Base-by-base conservation (phyloP, 92 coral and sea anemone genomes). In the Phenganax marumi region DNA sequence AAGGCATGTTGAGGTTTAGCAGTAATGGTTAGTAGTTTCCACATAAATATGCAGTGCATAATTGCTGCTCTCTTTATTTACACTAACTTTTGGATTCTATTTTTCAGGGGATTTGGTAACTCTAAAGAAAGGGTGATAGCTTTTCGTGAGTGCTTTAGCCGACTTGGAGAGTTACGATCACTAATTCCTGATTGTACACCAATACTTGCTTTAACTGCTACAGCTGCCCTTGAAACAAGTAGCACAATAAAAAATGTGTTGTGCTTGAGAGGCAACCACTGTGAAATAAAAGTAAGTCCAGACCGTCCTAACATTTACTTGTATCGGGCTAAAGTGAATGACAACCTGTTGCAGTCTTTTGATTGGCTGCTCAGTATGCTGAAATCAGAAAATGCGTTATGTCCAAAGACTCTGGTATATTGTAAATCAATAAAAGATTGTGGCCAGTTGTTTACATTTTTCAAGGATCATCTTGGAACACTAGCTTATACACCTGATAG, bases 131-230 rank as follows among this genome's bases (percentile, higher is more conserved):
- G 47, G 33, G 17, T 43, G 3, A 33, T 69, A 62, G 80, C 65
- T 18, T 86, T 86, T 61, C 80, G 89, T 62, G 89, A 74, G 51
- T 74, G 82, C 64, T 86, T 81, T 75, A 68, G 75, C 33, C 82
- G 89, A 4, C 86, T 86, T 60, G 89, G 89, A 23, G 89, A 86
- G 53, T 26, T 86, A 24, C 21, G 89, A 22, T 86, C 89, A n/a
- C 83, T 86, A 17, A 23, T 86, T 22, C 82, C 82, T 14, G 46
- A 10, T 73, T 75, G 77, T 12, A 56, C 86, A 25, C 89, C 89
- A 68, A 49, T 85, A 33, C 80, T 85, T 17, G 88, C 85, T 26
- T 55, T 85, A 16, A 85, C 88, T 62, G 88, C 87, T 39, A 84
- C 83, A 47, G 87, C 86, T 33, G 65, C 89, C 4, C 55, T 60